Percentiles rank a stretch among this genome's conserved stretches.
phyloP scores from a whole-genome alignment of 2,888 invertebrate species.

The Lordiphosa fenestrarum region DNA sequence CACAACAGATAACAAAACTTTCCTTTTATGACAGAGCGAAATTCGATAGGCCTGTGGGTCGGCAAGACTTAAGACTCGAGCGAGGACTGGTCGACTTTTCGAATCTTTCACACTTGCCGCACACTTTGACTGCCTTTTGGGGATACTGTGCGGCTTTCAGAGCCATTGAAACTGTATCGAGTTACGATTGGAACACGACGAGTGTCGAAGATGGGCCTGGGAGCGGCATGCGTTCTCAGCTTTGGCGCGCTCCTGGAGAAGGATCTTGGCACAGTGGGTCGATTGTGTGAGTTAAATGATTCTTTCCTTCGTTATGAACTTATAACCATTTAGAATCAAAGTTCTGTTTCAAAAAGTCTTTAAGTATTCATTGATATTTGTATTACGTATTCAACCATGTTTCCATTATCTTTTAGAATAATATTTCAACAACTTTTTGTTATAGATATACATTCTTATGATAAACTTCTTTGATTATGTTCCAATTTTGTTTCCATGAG shows the following conservation, averaged over 20 bases:
- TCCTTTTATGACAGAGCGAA: slow-evolving; percentile 53
- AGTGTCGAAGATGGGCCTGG: slow-evolving; percentile 36
- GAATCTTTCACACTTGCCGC: slow-evolving; percentile 74
- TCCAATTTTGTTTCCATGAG: too few species aligned
- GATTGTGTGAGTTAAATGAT: too few species aligned
- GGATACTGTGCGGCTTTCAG: slow-evolving; percentile 36
- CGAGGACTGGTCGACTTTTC: slow-evolving; percentile 37
- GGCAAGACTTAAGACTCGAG: slow-evolving; percentile 17
- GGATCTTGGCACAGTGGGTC: too few species aligned
- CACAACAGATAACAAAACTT: slow-evolving; percentile 37
- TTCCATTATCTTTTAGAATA: too few species aligned
- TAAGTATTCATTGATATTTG: too few species aligned
- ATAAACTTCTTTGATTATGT: too few species aligned
- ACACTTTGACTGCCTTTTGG: slow-evolving; percentile 52
- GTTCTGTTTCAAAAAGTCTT: too few species aligned
- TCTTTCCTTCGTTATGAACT: not conserved
- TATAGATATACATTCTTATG: too few species aligned
- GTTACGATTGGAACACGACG: slow-evolving; percentile 48
- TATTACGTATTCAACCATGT: too few species aligned
- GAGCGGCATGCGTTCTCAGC: slow-evolving; percentile 14
- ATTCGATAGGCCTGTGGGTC: slow-evolving; percentile 69
- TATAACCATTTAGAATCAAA: too few species aligned
- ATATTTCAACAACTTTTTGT: too few species aligned
- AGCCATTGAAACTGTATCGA: slow-evolving; percentile 66
- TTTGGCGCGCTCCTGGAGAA: slow-evolving; percentile 38